Conservation (phyloP, 2,797 vertebrate species). For the Tolypeutes matacus region DNA sequence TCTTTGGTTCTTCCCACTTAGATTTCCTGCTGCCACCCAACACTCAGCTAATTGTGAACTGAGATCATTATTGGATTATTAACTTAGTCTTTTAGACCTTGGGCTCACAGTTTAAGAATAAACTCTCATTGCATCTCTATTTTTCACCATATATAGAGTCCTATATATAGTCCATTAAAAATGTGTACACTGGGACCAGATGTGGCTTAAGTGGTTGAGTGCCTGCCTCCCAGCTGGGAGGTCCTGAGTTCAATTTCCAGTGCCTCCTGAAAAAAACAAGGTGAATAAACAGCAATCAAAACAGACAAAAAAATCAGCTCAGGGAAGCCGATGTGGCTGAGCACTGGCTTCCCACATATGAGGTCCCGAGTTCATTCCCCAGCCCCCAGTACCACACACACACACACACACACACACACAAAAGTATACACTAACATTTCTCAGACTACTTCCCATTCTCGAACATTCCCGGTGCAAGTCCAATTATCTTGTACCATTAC, state of each 20-base stretch:
- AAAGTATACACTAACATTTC: neutral
- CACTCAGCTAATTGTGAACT: conserved; percentile 63
- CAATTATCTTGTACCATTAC: neutral
- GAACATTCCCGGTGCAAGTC: neutral
- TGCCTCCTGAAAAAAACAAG: no score
- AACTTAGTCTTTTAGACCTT: neutral
- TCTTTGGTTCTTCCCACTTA: conserved; percentile 5
- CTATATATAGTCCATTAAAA: neutral
- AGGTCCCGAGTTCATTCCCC: no score
- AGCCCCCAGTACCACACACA: no score
- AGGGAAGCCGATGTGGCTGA: no score
- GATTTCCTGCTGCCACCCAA: neutral
- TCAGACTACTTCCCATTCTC: neutral
- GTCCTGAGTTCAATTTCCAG: no score
- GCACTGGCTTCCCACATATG: no score
- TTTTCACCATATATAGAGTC: neutral
- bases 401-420: no score
- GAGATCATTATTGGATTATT: conserved; percentile 45
- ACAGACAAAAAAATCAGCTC: no score
- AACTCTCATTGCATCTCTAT: neutral
- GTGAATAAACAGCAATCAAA: no score
- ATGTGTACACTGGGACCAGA: neutral
- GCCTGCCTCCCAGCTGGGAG: no score
- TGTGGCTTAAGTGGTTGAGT: no score
- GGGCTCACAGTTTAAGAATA: neutral